Percentiles rank a stretch among this genome's conserved stretches.
phyloP scores from a whole-genome alignment of 2,113 vertebrate species.

The Myiozetetes cayanensis region DNA sequence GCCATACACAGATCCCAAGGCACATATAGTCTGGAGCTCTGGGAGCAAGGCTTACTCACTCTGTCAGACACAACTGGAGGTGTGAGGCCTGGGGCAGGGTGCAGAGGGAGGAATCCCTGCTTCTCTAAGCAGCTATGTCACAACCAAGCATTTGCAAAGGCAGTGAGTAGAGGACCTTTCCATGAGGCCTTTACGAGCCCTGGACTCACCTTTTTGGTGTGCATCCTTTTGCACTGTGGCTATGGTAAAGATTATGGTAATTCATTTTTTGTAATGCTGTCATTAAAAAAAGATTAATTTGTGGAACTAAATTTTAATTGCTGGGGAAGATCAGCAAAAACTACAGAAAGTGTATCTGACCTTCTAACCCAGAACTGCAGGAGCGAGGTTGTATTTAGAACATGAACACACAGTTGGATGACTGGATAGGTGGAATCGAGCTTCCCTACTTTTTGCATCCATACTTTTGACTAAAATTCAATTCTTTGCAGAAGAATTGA shows the following conservation, averaged over 20 bases:
- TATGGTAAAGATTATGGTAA: not conserved
- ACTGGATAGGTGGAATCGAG: not conserved
- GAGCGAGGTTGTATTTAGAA: not conserved
- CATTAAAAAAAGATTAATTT: not conserved
- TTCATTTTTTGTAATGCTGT: not conserved
- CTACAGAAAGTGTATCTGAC: not conserved
- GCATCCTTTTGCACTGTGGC: not conserved
- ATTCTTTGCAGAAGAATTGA: not conserved
- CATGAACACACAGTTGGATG: not conserved
- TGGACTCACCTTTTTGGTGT: not conserved
- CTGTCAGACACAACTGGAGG: not conserved
- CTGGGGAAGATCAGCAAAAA: not conserved
- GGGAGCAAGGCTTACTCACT: not conserved
- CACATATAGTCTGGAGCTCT: not conserved
- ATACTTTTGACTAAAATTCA: not conserved
- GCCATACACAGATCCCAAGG: accelerated
- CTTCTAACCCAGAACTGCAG: not conserved
- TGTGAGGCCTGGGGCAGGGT: not conserved
- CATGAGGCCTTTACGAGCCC: not conserved
- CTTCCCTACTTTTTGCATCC: not conserved
- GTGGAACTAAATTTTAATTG: not conserved
- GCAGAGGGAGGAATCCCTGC: too few species aligned
- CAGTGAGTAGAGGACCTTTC: not conserved
- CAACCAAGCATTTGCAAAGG: not conserved
- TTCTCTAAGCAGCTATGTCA: not conserved